Conservation (phyloP, 2,888 invertebrate genomes). For the Apotomis capreana region DNA sequence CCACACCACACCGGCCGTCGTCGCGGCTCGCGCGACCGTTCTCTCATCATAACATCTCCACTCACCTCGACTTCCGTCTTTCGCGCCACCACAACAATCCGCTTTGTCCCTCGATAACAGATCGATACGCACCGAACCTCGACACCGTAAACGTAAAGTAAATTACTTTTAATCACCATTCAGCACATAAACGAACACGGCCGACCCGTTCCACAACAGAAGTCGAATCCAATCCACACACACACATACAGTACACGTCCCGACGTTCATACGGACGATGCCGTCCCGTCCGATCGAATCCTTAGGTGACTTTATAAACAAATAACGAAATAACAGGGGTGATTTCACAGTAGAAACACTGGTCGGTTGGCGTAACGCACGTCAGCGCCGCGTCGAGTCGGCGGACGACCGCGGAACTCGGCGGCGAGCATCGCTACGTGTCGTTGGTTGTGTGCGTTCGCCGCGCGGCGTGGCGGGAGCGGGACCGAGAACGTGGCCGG, state of each 20-base stretch:
- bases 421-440: conserved; percentile 68
- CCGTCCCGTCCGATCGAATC: conserved; percentile 64
- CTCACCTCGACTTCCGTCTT: conserved; percentile 65
- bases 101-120: conserved; percentile 73
- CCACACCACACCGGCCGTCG: conserved; percentile 32
- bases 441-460: conserved; percentile 52
- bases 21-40: conserved; percentile 49
- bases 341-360: conserved; percentile 74
- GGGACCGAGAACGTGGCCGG: conserved; percentile 38
- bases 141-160: conserved; percentile 78
- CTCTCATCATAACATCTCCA: conserved; percentile 49
- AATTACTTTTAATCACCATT: conserved; percentile 82
- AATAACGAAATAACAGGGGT: conserved; percentile 75
- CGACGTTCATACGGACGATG: conserved; percentile 61
- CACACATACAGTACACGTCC: conserved; percentile 69
- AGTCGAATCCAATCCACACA: conserved; percentile 63
- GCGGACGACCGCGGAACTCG: conserved; percentile 78
- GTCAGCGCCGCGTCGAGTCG: conserved; percentile 80
- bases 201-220: conserved; percentile 70
- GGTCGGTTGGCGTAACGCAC: conserved; percentile 71
- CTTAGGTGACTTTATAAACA: conserved; percentile 69
- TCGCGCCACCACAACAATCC: conserved; percentile 68
- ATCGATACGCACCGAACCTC: conserved; percentile 77
- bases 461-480: conserved; percentile 63
- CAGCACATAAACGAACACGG: conserved; percentile 77